Percentiles rank a stretch among this genome's conserved stretches.
Conservation (phyloP, 2,797 vertebrate genomes). For the Enteromius unitaeniatus region DNA sequence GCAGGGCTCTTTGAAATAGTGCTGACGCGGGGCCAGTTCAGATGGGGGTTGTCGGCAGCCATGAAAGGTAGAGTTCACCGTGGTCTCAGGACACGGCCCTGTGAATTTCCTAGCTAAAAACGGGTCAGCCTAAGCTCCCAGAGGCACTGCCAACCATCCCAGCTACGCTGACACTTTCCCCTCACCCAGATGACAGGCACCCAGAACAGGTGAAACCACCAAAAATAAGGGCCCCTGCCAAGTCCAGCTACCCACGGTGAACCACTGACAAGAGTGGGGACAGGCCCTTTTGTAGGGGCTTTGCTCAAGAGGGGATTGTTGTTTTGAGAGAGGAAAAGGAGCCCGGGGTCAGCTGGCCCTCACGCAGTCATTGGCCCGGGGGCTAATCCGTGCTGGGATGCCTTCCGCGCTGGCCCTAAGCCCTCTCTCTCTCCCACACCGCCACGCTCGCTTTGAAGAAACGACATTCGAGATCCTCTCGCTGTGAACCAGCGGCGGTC, state of each 20-base stretch:
- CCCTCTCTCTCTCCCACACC: conserved; percentile 68
- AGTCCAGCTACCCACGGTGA: conserved; percentile 62
- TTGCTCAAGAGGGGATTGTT: conserved; percentile 78
- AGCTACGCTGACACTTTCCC: conserved; percentile 86
- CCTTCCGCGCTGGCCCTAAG: conserved; percentile 77
- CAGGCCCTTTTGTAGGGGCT: conserved; percentile 80
- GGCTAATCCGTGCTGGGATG: conserved; percentile 82
- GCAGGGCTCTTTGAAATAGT: conserved; percentile 79
- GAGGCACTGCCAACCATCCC: conserved; percentile 85
- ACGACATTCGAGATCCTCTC: conserved; percentile 77
- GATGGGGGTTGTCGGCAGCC: conserved; percentile 73
- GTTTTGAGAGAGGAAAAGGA: conserved; percentile 85
- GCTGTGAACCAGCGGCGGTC: conserved; percentile 57
- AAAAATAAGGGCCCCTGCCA: conserved; percentile 78
- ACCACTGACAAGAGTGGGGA: conserved; percentile 77
- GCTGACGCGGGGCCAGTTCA: conserved; percentile 74
- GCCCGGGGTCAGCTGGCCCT: conserved; percentile 80
- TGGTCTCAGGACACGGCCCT: conserved; percentile 80
- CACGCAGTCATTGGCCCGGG: conserved; percentile 70
- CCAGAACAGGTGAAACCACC: conserved; percentile 84
- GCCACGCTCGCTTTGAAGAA: conserved; percentile 78
- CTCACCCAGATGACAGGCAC: conserved; percentile 76
- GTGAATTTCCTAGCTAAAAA: conserved; percentile 87
- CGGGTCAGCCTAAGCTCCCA: conserved; percentile 82
- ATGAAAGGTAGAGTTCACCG: conserved; percentile 82